Evolutionary conservation across 1,140 invertebrate species (phyloP).

Genomic region (Drosophila malerkotliana): DNA sequence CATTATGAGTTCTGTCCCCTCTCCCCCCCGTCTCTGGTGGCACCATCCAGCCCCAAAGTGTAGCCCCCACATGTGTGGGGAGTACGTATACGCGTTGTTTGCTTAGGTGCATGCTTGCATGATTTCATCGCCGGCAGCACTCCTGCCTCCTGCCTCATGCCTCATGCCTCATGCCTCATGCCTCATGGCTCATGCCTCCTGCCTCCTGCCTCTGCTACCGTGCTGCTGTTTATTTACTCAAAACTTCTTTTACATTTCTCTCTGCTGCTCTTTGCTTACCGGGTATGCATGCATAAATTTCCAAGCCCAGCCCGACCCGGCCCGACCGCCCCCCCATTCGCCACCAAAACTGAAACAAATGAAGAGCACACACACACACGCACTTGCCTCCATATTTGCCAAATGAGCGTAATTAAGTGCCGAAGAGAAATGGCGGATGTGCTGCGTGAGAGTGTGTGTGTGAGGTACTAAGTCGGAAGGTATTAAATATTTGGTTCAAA

Average conservation of each 20-base stretch:
- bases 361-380: conserved; percentile 17
- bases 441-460: not conserved
- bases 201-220: conserved; percentile 19
- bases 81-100: conserved; percentile 43
- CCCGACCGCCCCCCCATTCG: conserved; percentile 15
- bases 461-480: not conserved
- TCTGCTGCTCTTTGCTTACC: conserved; percentile 42
- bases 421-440: conserved; percentile 11
- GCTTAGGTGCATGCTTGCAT: conserved; percentile 74
- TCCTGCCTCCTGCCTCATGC: conserved; percentile 22
- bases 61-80: conserved; percentile 17
- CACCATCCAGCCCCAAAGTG: too few relatives aligned
- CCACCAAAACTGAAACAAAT: conserved; percentile 20
- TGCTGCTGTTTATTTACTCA: conserved; percentile 75
- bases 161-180: not conserved
- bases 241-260: conserved; percentile 73
- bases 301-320: conserved; percentile 24
- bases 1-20: conserved; percentile 55
- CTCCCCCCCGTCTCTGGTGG: not conserved
- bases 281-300: conserved; percentile 75
- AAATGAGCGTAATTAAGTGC: conserved; percentile 79
- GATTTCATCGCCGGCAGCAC: conserved; percentile 76
- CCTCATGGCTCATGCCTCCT: not conserved
- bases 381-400: conserved; percentile 25
- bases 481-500: not conserved